These are phyloP conservation scores for Corythaixoides concolor DNA, from an alignment of 2,113 vertebrate genomes.

Conservation along the genomic window DNA sequence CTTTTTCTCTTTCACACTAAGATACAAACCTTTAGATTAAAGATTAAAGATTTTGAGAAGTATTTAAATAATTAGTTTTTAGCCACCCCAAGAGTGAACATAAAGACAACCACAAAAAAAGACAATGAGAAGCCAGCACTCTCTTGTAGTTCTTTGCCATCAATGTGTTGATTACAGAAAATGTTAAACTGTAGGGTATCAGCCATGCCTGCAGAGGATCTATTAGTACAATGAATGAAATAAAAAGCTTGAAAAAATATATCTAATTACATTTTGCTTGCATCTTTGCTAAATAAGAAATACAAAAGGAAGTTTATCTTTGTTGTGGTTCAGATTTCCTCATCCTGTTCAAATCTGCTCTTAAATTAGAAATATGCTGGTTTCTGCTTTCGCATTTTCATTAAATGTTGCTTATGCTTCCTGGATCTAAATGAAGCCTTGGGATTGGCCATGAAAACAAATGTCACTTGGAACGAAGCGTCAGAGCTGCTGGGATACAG, in stretches of 20 bases:
- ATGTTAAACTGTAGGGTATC: neutral
- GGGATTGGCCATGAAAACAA: neutral
- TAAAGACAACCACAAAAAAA: constrained; percentile 47
- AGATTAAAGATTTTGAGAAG: neutral
- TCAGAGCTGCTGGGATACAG: neutral
- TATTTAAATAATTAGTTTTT: constrained; percentile 39
- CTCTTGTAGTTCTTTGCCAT: constrained; percentile 14
- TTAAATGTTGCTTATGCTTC: neutral
- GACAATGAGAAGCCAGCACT: neutral
- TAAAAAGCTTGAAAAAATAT: neutral
- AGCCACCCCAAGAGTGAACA: neutral
- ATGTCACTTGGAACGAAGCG: neutral
- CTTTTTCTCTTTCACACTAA: neutral
- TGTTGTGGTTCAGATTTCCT: constrained; percentile 36
- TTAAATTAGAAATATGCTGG: constrained; percentile 35
- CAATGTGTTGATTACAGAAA: constrained; percentile 46
- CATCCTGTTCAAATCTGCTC: constrained; percentile 41
- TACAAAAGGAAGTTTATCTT: constrained; percentile 42
- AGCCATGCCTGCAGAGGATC: constrained; percentile 5
- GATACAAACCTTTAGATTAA: neutral
- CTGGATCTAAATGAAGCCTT: neutral
- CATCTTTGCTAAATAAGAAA: constrained; percentile 44
- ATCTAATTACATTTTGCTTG: constrained; percentile 43
- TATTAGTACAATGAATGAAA: neutral
- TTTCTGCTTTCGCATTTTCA: constrained; percentile 47